phyloP scores from a whole-genome alignment of 2,797 vertebrate species.

The Mus caroli region DNA sequence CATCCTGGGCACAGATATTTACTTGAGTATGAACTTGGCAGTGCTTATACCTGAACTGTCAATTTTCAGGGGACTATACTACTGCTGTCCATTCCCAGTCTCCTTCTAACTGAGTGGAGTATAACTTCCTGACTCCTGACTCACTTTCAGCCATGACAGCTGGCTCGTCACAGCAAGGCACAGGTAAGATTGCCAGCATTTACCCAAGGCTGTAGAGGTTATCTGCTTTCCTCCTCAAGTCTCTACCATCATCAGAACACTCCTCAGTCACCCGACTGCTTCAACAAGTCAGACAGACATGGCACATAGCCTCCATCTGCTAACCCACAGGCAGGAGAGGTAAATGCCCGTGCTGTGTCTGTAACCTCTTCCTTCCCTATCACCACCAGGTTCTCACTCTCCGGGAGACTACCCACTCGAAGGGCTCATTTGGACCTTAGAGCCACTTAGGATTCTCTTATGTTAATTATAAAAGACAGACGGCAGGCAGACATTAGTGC shows the following conservation, averaged over 20 bases:
- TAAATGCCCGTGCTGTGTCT: neutral
- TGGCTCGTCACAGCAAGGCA: neutral
- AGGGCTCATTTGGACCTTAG: neutral
- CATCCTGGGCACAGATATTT: neutral
- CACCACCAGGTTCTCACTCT: neutral
- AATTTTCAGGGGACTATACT: neutral
- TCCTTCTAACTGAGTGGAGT: neutral
- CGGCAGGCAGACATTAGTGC: neutral
- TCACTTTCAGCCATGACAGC: neutral
- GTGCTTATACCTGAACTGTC: slow-evolving; percentile 23
- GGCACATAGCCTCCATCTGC: neutral
- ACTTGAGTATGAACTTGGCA: neutral
- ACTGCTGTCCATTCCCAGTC: neutral
- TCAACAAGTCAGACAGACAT: neutral
- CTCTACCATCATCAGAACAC: neutral
- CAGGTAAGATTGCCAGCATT: neutral
- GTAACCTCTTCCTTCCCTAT: neutral
- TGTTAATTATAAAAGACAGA: neutral
- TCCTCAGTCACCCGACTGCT: neutral
- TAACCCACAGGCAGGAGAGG: neutral
- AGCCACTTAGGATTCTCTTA: neutral
- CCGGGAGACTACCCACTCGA: neutral
- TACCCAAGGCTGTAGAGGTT: neutral
- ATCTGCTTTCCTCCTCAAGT: neutral
- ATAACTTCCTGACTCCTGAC: neutral